Evolutionary conservation across 2,888 invertebrate species (phyloP), one percentile per base, ranked within the genome.

Genomic region (Agapostemon virescens): DNA sequence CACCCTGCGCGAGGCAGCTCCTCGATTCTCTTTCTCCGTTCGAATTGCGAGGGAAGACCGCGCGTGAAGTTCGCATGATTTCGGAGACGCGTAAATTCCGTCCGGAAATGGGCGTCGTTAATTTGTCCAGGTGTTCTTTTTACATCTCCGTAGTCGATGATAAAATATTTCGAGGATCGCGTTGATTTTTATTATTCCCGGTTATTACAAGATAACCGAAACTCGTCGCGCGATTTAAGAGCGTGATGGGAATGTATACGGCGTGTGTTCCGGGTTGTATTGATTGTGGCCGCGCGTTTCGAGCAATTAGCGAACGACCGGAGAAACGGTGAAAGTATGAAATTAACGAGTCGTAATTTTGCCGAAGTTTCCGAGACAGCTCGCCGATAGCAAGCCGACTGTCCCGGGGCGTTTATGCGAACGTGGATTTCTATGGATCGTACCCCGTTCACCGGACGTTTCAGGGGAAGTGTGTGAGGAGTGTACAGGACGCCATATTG

Each of bases 341-440:
- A 30, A 30, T 15, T 30, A 67, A 67, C 30, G 11, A 11, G 20
- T 20, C 66, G 17, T 45, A 67, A n/a, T 20, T 42, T 66, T 64
- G 17, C 36, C 11, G 36, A 20, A 33, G n/a, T 5, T 36, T 63
- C n/a, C 36, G 63, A 38, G 33, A 63, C 40, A 7, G 66, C 23
- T 61, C 61, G 70, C 17, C 4, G 58, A 42, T 61, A 42, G 33
- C 23, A 33, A n/a, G n/a, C 42, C 69, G 23, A 17, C 23, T 23
- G 36, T 15, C 30, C 23, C n/a, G n/a, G 36, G 15, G 36, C 42
- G 26, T 63, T 73, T 79, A 55, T 55, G 26, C 55, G 55, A 55
- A 55, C 26, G 26, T 55, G 30, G 26, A 55, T 17, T 55, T 26
- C 17, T 55, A 55, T 55, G 30, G 7, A 55, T 26, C 55, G n/a